These are phyloP conservation scores for Parasteatoda lunata DNA, from an alignment of 2,888 invertebrate species.

Conservation along the genomic window DNA sequence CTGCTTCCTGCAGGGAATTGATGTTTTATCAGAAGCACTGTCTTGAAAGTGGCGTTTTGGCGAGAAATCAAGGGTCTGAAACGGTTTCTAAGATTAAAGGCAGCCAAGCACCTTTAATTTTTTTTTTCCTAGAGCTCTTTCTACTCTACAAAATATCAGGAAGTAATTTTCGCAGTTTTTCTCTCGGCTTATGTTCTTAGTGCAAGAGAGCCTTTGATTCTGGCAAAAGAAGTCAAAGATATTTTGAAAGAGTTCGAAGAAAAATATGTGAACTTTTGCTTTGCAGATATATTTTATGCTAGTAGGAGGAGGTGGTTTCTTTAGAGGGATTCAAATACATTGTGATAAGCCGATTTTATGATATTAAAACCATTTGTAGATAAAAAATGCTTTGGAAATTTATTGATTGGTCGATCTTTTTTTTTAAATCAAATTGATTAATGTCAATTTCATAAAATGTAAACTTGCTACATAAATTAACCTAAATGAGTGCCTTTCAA, in stretches of 20 bases:
- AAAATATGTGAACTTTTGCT: not conserved
- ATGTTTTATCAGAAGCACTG: slow-evolving; percentile 40
- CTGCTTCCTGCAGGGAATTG: slow-evolving; percentile 29
- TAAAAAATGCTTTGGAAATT: too few species aligned
- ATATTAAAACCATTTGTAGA: too few species aligned
- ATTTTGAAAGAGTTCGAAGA: slow-evolving; percentile 7
- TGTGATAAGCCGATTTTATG: not conserved
- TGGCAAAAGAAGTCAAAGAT: slow-evolving; percentile 16
- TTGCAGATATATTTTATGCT: not conserved
- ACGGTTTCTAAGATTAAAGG: slow-evolving; percentile 35
- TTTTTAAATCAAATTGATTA: too few species aligned
- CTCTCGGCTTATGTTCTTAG: slow-evolving; percentile 52
- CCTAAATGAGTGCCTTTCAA: too few species aligned
- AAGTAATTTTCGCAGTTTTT: slow-evolving; percentile 61
- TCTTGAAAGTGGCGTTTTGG: slow-evolving; percentile 39
- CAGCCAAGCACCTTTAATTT: slow-evolving; percentile 23
- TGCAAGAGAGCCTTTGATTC: slow-evolving; percentile 16
- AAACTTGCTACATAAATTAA: too few species aligned
- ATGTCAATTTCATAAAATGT: too few species aligned
- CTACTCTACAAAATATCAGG: slow-evolving; percentile 42
- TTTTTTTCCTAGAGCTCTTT: slow-evolving; percentile 12
- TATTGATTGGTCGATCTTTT: too few species aligned
- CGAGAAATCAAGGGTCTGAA: slow-evolving; percentile 25
- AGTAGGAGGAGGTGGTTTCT: not conserved
- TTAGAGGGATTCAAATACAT: not conserved